Base-by-base conservation (phyloP, 2,797 vertebrate genomes). In the Poecilia picta region DNA sequence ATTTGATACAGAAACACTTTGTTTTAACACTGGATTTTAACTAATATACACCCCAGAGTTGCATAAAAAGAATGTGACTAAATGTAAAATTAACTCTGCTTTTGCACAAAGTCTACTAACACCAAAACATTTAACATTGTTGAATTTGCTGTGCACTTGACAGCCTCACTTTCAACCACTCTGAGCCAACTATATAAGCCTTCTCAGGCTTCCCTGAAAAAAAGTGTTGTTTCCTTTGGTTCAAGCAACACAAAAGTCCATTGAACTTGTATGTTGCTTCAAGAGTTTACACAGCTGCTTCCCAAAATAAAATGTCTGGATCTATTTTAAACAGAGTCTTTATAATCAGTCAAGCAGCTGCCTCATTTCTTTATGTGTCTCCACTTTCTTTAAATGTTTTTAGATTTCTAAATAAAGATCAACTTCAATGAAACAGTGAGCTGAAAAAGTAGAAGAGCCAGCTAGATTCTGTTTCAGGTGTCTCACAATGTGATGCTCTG, bases 251-350 rank as follows among this genome's bases (percentile, higher is more conserved):
- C 78, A 83, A 41, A 62, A 47, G 76, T 45, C n/a, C 28, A 41
- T 77, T 33, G 43, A 80, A 72, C 77, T 70, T 8, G 72, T 79
- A 79, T 76, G 68, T 82, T 73, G 72, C 57, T 82, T 84, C 68
- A 64, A 31, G 59, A 33, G 66, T 46, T 33, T 20, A 43, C 45
- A 55, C 51, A 59, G 62, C 73, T 74, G 25, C 36, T 49, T 90
- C 84, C 84, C 13, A 55, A 74, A 89, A 89, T 89, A 85, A 79
- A 83, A 53, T 25, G 8, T 66, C 70, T 83, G 74, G 76, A 83
- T 90, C 85, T 91, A 89, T 90, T 91, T 88, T 87, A 87, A 85
- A 80, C 25, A 7, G 8, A 0, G 66, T 86, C 85, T 88, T 85
- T 83, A 82, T n/a, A n/a, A 87, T 88, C 81, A 83, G 83, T 81